Conservation (phyloP, 2,113 vertebrate genomes). For the Sebastes schlegelii region DNA sequence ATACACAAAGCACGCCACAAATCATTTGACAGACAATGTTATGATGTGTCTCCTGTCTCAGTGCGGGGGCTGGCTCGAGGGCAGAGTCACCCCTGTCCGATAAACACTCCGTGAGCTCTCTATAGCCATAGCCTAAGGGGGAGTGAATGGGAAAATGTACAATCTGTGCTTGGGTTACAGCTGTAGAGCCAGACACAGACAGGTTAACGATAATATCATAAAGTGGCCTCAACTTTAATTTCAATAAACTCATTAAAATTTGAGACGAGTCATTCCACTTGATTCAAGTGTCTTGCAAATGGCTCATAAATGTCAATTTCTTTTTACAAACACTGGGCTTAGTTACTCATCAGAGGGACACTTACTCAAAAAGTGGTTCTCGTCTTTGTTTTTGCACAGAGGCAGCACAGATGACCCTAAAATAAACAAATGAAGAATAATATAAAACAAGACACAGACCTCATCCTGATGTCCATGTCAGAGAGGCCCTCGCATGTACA, state of each 20-base stretch:
- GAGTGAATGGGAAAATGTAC: conserved; percentile 63
- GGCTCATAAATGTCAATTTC: conserved; percentile 85
- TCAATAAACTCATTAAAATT: conserved; percentile 82
- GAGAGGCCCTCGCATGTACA: conserved; percentile 22
- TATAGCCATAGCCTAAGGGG: conserved; percentile 50
- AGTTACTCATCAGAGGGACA: conserved; percentile 91
- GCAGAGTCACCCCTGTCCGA: conserved; percentile 72
- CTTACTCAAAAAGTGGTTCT: conserved; percentile 83
- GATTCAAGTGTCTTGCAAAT: conserved; percentile 77
- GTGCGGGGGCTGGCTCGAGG: conserved; percentile 63
- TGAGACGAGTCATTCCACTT: conserved; percentile 69
- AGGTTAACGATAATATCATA: conserved; percentile 80
- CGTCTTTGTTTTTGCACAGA: conserved; percentile 86
- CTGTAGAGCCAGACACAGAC: conserved; percentile 64
- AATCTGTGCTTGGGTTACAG: conserved; percentile 70
- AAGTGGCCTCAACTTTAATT: conserved; percentile 78
- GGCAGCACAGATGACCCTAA: conserved; percentile 78
- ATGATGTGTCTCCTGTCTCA: conserved; percentile 74
- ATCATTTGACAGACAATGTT: conserved; percentile 76
- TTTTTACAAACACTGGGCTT: conserved; percentile 93
- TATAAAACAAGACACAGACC: conserved; percentile 65
- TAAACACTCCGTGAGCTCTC: conserved; percentile 77
- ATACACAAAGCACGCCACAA: conserved; percentile 57
- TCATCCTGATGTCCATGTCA: conserved; percentile 46
- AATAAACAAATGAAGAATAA: conserved; percentile 79